A percentile compares a stretch with the other conserved stretches of the same genome.
phyloP scores from a whole-genome alignment of 2,113 vertebrate genomes.

The Solea solea region DNA sequence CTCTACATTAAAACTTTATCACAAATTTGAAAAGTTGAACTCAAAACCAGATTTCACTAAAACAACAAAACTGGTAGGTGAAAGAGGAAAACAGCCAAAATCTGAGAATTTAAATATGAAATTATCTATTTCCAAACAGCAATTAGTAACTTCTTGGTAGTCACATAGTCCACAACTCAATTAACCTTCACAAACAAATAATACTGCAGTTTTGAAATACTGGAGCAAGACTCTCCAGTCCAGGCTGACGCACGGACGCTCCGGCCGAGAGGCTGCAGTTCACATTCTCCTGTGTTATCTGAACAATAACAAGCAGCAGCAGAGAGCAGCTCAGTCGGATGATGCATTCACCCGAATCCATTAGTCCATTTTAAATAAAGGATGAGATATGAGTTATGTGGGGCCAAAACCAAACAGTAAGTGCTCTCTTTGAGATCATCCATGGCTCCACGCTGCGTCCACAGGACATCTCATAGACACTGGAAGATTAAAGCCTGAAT shows the following conservation, averaged over 20 bases:
- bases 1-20: too few relatives aligned
- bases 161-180: background rate
- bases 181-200: background rate
- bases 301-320: constrained; percentile 46
- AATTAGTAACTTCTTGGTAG: background rate
- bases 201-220: constrained; percentile 12
- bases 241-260: constrained; percentile 25
- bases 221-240: constrained; percentile 3
- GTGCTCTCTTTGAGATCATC: constrained; percentile 32
- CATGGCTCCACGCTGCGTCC: constrained; percentile 4
- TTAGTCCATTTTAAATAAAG: constrained; percentile 58
- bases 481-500: constrained; percentile 15
- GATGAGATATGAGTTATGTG: constrained; percentile 49
- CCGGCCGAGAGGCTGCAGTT: constrained; percentile 13
- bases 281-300: constrained; percentile 27
- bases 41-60: too few relatives aligned
- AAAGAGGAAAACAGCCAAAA: too few relatives aligned
- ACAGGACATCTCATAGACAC: constrained; percentile 10
- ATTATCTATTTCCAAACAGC: constrained; percentile 1
- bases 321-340: constrained; percentile 1
- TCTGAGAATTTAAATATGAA: background rate
- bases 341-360: constrained; percentile 51
- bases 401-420: constrained; percentile 26
- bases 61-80: too few relatives aligned
- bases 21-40: too few relatives aligned